Conservation (phyloP, 2,797 vertebrate genomes). For the Karalla daura region DNA sequence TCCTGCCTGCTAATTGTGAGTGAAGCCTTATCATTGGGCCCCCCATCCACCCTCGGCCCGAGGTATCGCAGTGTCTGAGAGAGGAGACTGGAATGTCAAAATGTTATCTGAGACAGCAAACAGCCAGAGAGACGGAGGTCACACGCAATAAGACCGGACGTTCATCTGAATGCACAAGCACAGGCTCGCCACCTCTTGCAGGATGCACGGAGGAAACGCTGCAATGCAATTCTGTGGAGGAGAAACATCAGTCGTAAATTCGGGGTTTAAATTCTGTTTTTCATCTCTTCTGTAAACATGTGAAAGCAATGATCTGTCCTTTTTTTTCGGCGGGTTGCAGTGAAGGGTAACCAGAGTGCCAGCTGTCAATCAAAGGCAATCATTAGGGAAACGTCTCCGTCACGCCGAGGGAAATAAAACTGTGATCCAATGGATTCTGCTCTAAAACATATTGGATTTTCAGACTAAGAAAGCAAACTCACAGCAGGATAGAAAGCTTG, state of each 20-base stretch:
- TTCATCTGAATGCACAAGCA: constrained; percentile 69
- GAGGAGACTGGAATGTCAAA: constrained; percentile 97
- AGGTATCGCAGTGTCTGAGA: constrained; percentile 88
- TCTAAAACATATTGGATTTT: constrained; percentile 52
- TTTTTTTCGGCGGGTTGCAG: constrained; percentile 15
- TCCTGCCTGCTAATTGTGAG: constrained; percentile 99
- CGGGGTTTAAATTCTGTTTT: background rate
- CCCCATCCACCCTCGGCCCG: constrained; percentile 88
- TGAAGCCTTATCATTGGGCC: constrained; percentile 99
- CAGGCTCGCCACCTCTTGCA: constrained; percentile 14
- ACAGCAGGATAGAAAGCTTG: constrained; percentile 12
- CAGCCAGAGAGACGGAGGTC: constrained; percentile 85
- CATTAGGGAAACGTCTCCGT: constrained; percentile 45
- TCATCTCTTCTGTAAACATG: background rate
- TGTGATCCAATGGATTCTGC: constrained; percentile 32
- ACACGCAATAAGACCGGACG: constrained; percentile 85
- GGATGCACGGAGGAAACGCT: background rate
- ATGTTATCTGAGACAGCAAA: constrained; percentile 95
- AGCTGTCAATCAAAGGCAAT: constrained; percentile 57
- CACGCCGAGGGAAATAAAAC: constrained; percentile 32
- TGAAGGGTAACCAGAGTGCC: constrained; percentile 19
- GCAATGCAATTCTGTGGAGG: background rate
- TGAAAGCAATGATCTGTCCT: background rate
- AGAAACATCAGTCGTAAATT: constrained; percentile 26
- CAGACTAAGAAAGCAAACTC: constrained; percentile 43